These are phyloP conservation scores for Hestina assimilis DNA, from an alignment of 1,140 invertebrate species.

Conservation along the genomic window DNA sequence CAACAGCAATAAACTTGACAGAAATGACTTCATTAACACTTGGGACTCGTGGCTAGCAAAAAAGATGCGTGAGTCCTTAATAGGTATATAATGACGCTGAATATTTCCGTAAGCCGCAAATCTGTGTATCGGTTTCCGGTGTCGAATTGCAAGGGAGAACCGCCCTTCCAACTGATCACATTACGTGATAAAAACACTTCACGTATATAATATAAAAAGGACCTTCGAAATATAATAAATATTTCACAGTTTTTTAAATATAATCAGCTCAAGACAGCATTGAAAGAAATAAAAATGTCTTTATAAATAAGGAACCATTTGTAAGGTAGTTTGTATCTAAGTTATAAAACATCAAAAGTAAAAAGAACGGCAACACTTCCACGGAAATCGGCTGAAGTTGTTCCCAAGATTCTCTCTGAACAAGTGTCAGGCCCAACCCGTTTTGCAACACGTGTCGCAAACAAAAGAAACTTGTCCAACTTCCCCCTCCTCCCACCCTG, in stretches of 20 bases:
- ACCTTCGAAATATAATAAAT: too few relatives aligned
- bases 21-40: constrained; percentile 74
- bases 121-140: constrained; percentile 37
- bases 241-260: too few relatives aligned
- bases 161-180: constrained; percentile 13
- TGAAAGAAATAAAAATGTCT: too few relatives aligned
- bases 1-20: constrained; percentile 76
- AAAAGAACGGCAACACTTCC: constrained; percentile 38
- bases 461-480: constrained; percentile 73
- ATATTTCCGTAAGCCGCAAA: constrained; percentile 64
- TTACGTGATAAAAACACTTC: background rate
- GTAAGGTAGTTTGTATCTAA: constrained; percentile 35
- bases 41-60: constrained; percentile 59
- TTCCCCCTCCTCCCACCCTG: constrained; percentile 39
- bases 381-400: constrained; percentile 49
- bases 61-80: constrained; percentile 63
- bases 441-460: constrained; percentile 75
- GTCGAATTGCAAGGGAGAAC: constrained; percentile 25
- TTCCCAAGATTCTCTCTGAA: constrained; percentile 54
- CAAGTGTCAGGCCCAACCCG: constrained; percentile 74
- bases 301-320: constrained; percentile 24
- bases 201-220: constrained; percentile 1
- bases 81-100: constrained; percentile 70
- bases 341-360: constrained; percentile 41
- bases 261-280: too few relatives aligned